Evolutionary conservation across 2,113 vertebrate species (phyloP).

Genomic region (Pyrgilauda ruficollis): DNA sequence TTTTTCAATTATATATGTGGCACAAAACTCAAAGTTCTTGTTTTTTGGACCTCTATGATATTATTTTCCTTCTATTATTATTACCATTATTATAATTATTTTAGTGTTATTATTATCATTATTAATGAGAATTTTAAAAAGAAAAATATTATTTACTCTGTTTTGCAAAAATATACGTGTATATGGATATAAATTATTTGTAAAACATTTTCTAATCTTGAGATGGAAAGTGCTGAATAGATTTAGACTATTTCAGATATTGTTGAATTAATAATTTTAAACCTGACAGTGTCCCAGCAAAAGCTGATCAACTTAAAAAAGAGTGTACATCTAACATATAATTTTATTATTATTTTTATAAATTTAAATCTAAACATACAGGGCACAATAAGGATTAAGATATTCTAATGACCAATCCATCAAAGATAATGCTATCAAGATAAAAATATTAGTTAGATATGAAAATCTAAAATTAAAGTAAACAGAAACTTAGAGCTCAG

Average conservation of each 20-base stretch:
- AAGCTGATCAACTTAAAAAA: background rate
- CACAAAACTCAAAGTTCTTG: background rate
- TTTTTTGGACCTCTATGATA: background rate
- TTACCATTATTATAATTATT: too few species aligned
- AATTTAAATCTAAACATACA: background rate
- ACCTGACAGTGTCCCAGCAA: fast-evolving
- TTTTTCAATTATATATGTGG: background rate
- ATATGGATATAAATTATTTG: background rate
- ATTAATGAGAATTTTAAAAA: background rate
- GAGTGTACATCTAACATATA: fast-evolving
- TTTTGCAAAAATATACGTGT: background rate
- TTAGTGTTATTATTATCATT: background rate
- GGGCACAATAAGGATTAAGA: background rate
- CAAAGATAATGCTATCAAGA: background rate
- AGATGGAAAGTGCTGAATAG: background rate
- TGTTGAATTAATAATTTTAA: background rate
- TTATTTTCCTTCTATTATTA: background rate
- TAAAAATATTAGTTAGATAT: background rate
- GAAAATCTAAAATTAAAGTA: background rate
- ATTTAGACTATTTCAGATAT: background rate
- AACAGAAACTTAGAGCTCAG: background rate
- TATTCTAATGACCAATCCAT: background rate
- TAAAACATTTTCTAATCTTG: background rate
- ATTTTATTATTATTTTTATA: background rate
- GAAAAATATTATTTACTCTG: background rate